Evolutionary conservation across 2,113 vertebrate species (phyloP).

Genomic region (Thunnus maccoyii): DNA sequence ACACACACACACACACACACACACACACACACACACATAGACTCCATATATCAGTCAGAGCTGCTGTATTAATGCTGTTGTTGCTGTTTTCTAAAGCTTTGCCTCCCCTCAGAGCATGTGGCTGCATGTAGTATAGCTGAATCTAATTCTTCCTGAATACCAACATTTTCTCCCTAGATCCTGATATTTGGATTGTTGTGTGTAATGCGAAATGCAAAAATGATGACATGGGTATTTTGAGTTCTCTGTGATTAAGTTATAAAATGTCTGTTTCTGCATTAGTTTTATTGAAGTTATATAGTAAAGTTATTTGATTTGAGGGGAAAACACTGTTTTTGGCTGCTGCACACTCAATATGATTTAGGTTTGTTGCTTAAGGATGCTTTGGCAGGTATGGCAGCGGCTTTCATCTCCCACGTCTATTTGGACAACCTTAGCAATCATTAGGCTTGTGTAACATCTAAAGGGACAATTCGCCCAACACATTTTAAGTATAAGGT

Average conservation of each 20-base stretch:
- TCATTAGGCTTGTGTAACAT: background rate
- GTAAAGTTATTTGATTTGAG: background rate
- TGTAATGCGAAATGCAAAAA: no score
- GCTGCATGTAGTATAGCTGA: background rate
- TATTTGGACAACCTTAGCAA: background rate
- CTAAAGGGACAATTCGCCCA: background rate
- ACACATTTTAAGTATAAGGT: background rate
- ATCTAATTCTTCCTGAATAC: background rate
- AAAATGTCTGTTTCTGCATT: no score
- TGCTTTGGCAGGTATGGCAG: background rate
- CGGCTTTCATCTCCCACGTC: background rate
- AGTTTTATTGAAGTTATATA: background rate
- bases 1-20: conserved; percentile 11
- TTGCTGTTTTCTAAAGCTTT: background rate
- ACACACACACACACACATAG: no score
- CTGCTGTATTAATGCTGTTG: background rate
- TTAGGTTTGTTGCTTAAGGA: background rate
- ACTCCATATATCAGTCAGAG: conserved; percentile 5
- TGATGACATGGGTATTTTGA: no score
- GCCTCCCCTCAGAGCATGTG: background rate
- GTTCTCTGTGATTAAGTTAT: no score
- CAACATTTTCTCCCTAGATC: no score
- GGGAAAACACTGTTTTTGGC: background rate
- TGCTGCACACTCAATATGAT: background rate
- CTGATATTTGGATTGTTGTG: no score